A percentile compares a stretch with the other conserved stretches of the same genome.
These are phyloP conservation scores for Meloidogyne hapla DNA, from an alignment of 1,140 invertebrate genomes.

Conservation along the genomic window DNA sequence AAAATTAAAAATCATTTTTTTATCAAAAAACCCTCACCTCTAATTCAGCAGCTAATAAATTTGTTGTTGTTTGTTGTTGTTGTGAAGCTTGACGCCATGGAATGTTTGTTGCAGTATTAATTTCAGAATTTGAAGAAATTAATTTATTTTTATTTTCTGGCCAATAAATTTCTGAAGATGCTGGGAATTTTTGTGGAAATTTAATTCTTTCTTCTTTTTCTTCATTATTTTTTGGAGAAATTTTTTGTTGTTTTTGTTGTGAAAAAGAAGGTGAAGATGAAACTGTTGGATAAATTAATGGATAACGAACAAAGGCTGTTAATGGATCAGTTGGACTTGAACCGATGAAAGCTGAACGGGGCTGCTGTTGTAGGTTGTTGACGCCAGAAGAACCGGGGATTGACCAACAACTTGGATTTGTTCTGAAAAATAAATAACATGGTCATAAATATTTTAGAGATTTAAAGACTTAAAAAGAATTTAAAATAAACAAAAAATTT, in stretches of 20 bases:
- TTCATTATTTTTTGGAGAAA: neutral
- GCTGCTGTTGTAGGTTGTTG: neutral
- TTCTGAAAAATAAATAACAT: constrained; percentile 11
- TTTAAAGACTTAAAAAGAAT: no score
- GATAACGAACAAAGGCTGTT: constrained; percentile 20
- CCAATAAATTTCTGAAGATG: constrained; percentile 4
- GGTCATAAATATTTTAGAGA: neutral
- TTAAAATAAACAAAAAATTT: no score
- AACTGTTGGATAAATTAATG: neutral
- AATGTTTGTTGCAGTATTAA: neutral
- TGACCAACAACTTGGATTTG: constrained; percentile 31
- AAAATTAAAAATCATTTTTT: constrained; percentile 21
- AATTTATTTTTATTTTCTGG: neutral
- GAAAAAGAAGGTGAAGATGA: neutral
- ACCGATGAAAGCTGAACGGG: neutral
- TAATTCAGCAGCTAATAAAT: constrained; percentile 21
- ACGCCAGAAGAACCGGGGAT: constrained; percentile 8
- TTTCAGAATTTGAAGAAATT: no score
- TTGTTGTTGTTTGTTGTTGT: neutral
- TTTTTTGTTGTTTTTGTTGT: neutral
- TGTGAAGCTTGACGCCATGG: neutral
- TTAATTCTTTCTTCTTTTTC: constrained; percentile 6
- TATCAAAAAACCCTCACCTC: neutral
- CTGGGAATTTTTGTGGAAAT: constrained; percentile 12
- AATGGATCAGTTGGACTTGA: constrained; percentile 8